Evolutionary conservation across 2,113 vertebrate species (phyloP).

Genomic region (Tachuris rubrigastra): DNA sequence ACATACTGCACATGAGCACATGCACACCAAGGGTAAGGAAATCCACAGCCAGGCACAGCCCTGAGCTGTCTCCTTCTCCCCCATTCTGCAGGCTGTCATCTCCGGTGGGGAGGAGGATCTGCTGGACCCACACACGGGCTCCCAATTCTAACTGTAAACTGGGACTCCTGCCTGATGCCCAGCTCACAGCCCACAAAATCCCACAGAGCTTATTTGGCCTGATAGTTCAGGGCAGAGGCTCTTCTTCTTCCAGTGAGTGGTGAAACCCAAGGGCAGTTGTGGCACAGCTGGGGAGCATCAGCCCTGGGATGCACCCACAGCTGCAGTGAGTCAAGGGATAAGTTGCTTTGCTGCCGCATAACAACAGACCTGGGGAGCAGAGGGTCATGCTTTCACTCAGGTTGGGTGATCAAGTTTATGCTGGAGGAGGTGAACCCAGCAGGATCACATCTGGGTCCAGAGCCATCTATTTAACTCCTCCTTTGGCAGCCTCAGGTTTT

Average conservation of each 20-base stretch:
- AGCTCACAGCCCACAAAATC: not conserved
- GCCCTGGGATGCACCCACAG: not conserved
- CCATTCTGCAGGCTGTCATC: not conserved
- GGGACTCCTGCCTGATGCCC: not conserved
- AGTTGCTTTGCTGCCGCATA: not conserved
- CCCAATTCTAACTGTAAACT: not conserved
- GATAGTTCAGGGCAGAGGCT: not conserved
- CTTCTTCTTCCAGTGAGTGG: not conserved
- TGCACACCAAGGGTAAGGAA: not conserved
- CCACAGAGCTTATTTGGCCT: not conserved
- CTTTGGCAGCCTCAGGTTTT: rapidly evolving
- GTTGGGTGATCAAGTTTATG: not conserved
- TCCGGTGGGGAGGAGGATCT: not conserved
- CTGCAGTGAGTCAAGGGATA: not conserved
- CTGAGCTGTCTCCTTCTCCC: not conserved
- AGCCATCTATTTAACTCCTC: not conserved
- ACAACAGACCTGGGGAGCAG: not conserved
- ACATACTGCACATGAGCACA: not conserved
- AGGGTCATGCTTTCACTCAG: not conserved
- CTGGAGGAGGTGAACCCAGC: not conserved
- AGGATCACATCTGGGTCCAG: not conserved
- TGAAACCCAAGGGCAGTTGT: not conserved
- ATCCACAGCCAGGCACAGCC: not conserved
- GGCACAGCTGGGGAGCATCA: not conserved
- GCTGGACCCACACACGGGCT: not conserved